Conservation (phyloP, 1,140 invertebrate species). For the Dryas iulia region DNA sequence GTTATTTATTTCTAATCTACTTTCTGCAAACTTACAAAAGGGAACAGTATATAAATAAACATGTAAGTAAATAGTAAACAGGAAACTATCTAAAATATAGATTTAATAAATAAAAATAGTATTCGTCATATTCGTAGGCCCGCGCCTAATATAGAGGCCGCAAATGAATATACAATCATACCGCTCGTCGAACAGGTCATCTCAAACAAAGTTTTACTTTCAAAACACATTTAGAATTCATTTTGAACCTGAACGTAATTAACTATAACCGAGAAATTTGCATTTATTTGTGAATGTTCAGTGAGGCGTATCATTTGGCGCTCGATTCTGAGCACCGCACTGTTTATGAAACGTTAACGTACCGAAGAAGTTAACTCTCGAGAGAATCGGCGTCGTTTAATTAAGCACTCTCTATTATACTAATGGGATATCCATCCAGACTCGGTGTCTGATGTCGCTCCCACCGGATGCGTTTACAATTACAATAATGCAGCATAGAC, state of each 20-base stretch:
- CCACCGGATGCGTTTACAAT: constrained; percentile 42
- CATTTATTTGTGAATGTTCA: constrained; percentile 25
- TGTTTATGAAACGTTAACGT: constrained; percentile 28
- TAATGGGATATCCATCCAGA: constrained; percentile 38
- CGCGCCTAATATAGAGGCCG: background rate
- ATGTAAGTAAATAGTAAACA: background rate
- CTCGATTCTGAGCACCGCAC: constrained; percentile 6
- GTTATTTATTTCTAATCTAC: background rate
- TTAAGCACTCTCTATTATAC: constrained; percentile 38
- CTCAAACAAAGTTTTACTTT: constrained; percentile 20
- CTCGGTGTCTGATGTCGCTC: constrained; percentile 31
- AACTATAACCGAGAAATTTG: constrained; percentile 28
- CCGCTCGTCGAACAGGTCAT: constrained; percentile 18
- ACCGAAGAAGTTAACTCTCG: constrained; percentile 27
- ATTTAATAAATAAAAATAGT: too few species aligned
- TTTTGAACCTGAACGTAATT: constrained; percentile 19
- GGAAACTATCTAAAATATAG: background rate
- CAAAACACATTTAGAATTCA: constrained; percentile 32
- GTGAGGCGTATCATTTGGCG: constrained; percentile 10
- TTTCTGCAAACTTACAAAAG: background rate
- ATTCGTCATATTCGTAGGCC: background rate
- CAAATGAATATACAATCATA: constrained; percentile 8
- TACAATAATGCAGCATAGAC: constrained; percentile 46
- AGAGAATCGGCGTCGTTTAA: constrained; percentile 34
- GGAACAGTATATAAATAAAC: too few species aligned